Evolutionary conservation across 2,797 vertebrate genomes (phyloP), one percentile per base, ranked within the genome.

Genomic region (Schizothorax lantsangensis): DNA sequence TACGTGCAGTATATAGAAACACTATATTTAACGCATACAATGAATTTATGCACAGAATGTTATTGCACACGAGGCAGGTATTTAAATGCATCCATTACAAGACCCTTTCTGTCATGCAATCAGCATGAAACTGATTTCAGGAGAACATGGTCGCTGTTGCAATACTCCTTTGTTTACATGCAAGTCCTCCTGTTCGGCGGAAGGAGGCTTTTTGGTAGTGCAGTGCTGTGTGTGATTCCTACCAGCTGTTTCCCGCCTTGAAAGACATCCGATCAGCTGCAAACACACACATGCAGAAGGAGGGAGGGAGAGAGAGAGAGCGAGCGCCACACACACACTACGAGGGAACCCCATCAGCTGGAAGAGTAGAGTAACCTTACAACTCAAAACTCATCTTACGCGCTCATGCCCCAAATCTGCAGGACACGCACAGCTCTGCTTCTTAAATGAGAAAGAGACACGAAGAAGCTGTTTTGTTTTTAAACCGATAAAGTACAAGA

Each of bases 171-270:
- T 97, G 97, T 98, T 98, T 97, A 98, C 97, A 96, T 96, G 96
- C 96, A 96, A 77, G 89, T 93, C 89, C 93, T 93, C 91, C 89
- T 92, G 95, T 94, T 96, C 94, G 94, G 95, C 96, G 95, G 96
- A 96, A 96, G 96, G 94, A 96, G 94, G 94, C 92, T 92, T 94
- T 94, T 94, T 89, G 95, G 95, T 95, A 94, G 96, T 94, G 96
- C 95, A 47, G 23, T 17, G 45, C 33, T 73, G 69, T 96, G 96
- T 95, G 95, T 94, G 95, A 95, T 97, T 97, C 96, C 96, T 95
- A 97, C 97, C 97, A 99, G 97, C 97, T 99, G 97, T 98, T 99
- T 99, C 97, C 97, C 97, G 97, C 97, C 97, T 97, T 97, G 97
- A 96, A 96, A 96, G 96, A 96, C 96, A 97, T 96, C 95, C 95